Evolutionary conservation across 2,797 vertebrate genomes (phyloP), one percentile per base, ranked within the genome.

Genomic region (Oreonectes daqikongensis): DNA sequence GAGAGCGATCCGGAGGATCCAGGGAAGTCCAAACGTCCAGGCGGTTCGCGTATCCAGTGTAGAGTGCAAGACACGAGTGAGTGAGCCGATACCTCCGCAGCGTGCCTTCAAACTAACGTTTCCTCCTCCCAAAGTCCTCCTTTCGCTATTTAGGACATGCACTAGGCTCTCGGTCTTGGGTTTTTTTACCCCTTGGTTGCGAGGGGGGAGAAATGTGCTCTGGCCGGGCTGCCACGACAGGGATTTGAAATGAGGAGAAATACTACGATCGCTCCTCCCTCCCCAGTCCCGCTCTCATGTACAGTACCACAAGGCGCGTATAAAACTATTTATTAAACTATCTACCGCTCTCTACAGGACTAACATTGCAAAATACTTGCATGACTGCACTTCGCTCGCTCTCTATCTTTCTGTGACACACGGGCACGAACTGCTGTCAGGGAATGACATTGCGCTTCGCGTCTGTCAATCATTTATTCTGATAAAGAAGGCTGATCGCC

Each of bases 331-430:
- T 85, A 85, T 86, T 84, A 73, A 88, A 90, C 92, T 69, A 89
- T 91, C 89, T 90, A 90, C 90, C 69, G 91, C 93, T 90, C 92
- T 92, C 93, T 94, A 88, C 91, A 92, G 93, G 93, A 88, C 78
- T 87, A 63, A 82, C 80, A 42, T 79, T 87, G 91, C 81, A 93
- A 80, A 85, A 84, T 86, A 88, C 86, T 17, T 48, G 81, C n/a
- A 79, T 24, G 32, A 53, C 32, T 40, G 17, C 38, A 61, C 20
- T 32, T 14, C 3, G 42, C 14, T 2, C n/a, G 35, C 22, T 44
- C 38, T 44, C 22, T 44, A 38, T 66, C 63, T 66, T 12, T 66
- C 63, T 64, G 18, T 64, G 15, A 7, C 7, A 32, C 26, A 17
- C 12, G 24, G 22, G 35, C 20, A 12, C 11, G 26, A 20, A 22